These are phyloP conservation scores for Eublepharis macularius DNA, from an alignment of 2,113 vertebrate species.

Conservation along the genomic window DNA sequence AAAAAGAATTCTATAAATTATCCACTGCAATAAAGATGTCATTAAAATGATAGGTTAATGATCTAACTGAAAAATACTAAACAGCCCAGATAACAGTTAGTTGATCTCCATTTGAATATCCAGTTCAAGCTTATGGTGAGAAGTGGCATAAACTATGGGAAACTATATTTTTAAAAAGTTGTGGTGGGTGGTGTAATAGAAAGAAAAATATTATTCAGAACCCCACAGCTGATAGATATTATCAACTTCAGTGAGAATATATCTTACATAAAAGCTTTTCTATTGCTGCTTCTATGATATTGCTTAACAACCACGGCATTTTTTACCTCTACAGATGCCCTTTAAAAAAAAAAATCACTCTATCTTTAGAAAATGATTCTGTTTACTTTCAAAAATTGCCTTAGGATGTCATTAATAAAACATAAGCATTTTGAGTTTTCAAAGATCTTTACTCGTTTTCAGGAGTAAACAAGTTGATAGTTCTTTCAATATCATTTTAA, in stretches of 20 bases:
- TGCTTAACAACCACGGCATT: conserved; percentile 66
- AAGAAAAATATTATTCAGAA: conserved; percentile 73
- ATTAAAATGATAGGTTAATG: conserved; percentile 71
- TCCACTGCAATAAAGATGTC: conserved; percentile 55
- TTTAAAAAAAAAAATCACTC: conserved; percentile 56
- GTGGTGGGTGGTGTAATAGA: conserved; percentile 33
- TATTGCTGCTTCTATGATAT: conserved; percentile 60
- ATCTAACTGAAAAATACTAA: conserved; percentile 65
- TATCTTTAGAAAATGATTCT: conserved; percentile 70
- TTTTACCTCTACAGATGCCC: conserved; percentile 58
- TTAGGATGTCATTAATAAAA: conserved; percentile 72
- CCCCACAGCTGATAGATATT: conserved; percentile 62
- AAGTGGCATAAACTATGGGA: conserved; percentile 59
- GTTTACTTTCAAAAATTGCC: conserved; percentile 68
- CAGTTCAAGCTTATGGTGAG: conserved; percentile 57
- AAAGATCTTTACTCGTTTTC: conserved; percentile 65
- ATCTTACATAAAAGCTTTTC: conserved; percentile 45
- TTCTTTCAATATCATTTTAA: conserved; percentile 56
- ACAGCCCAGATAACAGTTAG: conserved; percentile 68
- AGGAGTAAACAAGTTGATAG: conserved; percentile 46
- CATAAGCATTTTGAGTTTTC: conserved; percentile 56
- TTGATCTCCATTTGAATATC: conserved; percentile 68
- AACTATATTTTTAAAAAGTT: background rate
- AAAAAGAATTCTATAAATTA: conserved; percentile 51
- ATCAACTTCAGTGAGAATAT: conserved; percentile 57